Evolutionary conservation across 1,140 invertebrate species (phyloP).

Genomic region (Sinella curviseta): DNA sequence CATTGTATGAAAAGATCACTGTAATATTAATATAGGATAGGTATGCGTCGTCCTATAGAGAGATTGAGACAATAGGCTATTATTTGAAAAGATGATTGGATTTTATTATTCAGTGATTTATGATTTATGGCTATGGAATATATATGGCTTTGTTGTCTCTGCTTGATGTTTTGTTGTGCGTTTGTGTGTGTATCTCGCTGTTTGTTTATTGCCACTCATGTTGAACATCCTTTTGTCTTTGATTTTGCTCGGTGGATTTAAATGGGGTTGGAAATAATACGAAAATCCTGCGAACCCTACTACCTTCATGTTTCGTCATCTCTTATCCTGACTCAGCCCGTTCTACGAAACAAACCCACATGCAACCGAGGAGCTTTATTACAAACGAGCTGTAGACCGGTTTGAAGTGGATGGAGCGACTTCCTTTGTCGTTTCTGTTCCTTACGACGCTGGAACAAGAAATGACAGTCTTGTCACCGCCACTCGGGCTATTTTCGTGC

Average conservation of each 20-base stretch:
- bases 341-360: constrained; percentile 59
- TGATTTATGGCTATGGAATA: neutral
- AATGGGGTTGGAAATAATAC: too few species aligned
- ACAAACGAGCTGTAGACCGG: constrained; percentile 88
- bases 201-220: neutral
- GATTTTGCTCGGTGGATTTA: too few species aligned
- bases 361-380: constrained; percentile 88
- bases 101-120: neutral
- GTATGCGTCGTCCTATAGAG: neutral
- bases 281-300: too few species aligned
- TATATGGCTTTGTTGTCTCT: neutral
- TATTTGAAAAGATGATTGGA: neutral
- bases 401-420: constrained; percentile 75
- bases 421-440: constrained; percentile 89
- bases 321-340: neutral
- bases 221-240: neutral
- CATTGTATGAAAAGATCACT: neutral
- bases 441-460: constrained; percentile 72
- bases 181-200: neutral
- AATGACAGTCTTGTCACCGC: constrained; percentile 70
- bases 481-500: constrained; percentile 85
- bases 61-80: neutral
- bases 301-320: neutral
- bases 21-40: too few species aligned
- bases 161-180: neutral